These are phyloP conservation scores for Drosophila parabipectinata DNA, from an alignment of 1,140 invertebrate genomes.

Conservation along the genomic window DNA sequence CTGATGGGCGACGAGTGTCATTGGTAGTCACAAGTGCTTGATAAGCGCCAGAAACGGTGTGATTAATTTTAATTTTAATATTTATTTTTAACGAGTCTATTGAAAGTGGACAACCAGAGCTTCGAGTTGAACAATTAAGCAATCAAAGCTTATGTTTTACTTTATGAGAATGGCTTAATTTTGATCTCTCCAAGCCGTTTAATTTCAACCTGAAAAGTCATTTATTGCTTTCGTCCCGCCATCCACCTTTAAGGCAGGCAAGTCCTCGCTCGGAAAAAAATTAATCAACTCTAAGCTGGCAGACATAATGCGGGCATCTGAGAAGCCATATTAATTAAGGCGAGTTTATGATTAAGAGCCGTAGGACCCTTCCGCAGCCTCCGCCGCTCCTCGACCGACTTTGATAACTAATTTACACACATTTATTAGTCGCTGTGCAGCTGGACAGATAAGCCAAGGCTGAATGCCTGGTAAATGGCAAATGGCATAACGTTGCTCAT, in stretches of 20 bases:
- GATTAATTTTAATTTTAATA: conserved; percentile 35
- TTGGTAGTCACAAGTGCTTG: conserved; percentile 17
- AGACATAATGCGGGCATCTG: conserved; percentile 26
- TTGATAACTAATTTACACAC: conserved; percentile 77
- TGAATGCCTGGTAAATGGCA: conserved; percentile 19
- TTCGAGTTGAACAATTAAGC: not conserved
- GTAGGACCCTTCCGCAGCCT: conserved; percentile 21
- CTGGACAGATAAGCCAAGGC: conserved; percentile 57
- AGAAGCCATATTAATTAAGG: conserved; percentile 71
- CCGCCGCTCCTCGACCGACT: not conserved
- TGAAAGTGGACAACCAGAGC: not conserved
- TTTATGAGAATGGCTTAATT: no score
- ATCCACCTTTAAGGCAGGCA: not conserved
- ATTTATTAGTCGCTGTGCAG: conserved; percentile 76
- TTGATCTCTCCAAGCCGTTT: not conserved
- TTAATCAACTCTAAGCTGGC: conserved; percentile 51
- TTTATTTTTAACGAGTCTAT: not conserved
- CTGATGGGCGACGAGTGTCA: conserved; percentile 1
- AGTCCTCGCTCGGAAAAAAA: conserved; percentile 22
- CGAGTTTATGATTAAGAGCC: conserved; percentile 71
- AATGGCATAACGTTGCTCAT: conserved; percentile 53
- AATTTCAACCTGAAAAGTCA: not conserved
- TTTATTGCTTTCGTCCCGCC: not conserved
- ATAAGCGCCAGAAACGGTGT: conserved; percentile 15
- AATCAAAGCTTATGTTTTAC: not conserved